Base-by-base conservation (phyloP, 2,113 vertebrate species). In the Myocastor coypus region DNA sequence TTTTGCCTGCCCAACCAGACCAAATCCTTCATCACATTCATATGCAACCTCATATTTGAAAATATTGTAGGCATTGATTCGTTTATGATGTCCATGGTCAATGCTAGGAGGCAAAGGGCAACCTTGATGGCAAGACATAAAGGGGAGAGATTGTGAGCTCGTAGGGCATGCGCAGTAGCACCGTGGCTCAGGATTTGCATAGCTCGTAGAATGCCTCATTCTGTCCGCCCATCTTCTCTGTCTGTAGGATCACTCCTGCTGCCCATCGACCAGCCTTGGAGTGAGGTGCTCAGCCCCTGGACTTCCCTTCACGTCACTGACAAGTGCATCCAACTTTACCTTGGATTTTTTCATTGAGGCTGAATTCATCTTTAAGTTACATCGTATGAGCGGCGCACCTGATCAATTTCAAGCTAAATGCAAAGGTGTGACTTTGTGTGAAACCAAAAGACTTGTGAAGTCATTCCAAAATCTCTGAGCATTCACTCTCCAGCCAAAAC, bases 21-120 rank as follows among this genome's bases (percentile, higher is more conserved):
- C 8, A 28, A 96, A 97, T 26, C 97, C 94, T 83, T 59, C 16
- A 4, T 97, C 75, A 66, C 97, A 97, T 78, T 77, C 20, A 55
- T 96, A 97, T 0, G 0, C 7, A 34, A 13, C 10, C 10, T 87
- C 46, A 1, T 75, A 12, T 50, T 0, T 13, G 8, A 22, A 3
- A 0, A 3, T 0, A 2, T 0, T 0, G 5, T 0, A 2, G 26
- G 1, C 0, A 1, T 0, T 0, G 4, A 0, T 0, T 34, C 0
- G 0, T n/a, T 7, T 28, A 24, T 3, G 1, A 42, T 0, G 17
- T 80, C 97, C 96, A 0, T 96, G 87, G 3, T 28, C 94, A 89
- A 96, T 61, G 19, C 3, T 22, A 73, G 97, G 96, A 83, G 93
- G 94, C 16, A 9, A 11, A 71, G 9, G 0, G 4, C 97, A 97